A percentile compares a stretch with the other conserved stretches of the same genome.
Conservation (phyloP, 2,888 invertebrate species). For the Gasteruption jaculator region DNA sequence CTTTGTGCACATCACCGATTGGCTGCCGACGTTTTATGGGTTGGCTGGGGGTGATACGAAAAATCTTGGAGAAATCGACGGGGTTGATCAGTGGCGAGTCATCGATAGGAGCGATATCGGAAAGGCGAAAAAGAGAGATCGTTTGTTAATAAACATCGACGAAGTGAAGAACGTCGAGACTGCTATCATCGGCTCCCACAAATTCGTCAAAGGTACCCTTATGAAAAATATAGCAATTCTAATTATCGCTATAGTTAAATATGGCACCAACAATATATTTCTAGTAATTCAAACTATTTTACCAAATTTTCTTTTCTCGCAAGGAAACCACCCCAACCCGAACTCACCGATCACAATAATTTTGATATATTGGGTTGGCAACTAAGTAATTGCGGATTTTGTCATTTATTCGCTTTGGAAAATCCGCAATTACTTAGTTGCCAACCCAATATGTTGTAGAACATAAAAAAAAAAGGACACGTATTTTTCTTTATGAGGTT, state of each 20-base stretch:
- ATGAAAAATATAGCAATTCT: background rate
- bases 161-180: constrained; percentile 45
- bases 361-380: too few relatives aligned
- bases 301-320: background rate
- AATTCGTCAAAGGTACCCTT: constrained; percentile 36
- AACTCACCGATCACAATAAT: too few relatives aligned
- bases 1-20: constrained; percentile 77
- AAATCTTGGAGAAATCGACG: constrained; percentile 54
- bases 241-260: too few relatives aligned
- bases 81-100: constrained; percentile 49
- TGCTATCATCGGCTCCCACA: constrained; percentile 32
- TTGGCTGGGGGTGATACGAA: constrained; percentile 42
- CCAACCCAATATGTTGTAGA: too few relatives aligned
- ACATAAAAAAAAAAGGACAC: too few relatives aligned
- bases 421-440: too few relatives aligned
- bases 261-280: too few relatives aligned
- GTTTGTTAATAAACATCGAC: constrained; percentile 70
- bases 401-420: too few relatives aligned
- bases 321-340: too few relatives aligned
- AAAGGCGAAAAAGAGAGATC: constrained; percentile 54
- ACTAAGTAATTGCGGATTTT: too few relatives aligned
- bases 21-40: constrained; percentile 69
- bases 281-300: too few relatives aligned
- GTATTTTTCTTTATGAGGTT: too few relatives aligned
- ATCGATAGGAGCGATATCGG: constrained; percentile 22